Evolutionary conservation across 2,888 invertebrate genomes (phyloP), one percentile per base, ranked within the genome.

Genomic region (Synergus japonicus): DNA sequence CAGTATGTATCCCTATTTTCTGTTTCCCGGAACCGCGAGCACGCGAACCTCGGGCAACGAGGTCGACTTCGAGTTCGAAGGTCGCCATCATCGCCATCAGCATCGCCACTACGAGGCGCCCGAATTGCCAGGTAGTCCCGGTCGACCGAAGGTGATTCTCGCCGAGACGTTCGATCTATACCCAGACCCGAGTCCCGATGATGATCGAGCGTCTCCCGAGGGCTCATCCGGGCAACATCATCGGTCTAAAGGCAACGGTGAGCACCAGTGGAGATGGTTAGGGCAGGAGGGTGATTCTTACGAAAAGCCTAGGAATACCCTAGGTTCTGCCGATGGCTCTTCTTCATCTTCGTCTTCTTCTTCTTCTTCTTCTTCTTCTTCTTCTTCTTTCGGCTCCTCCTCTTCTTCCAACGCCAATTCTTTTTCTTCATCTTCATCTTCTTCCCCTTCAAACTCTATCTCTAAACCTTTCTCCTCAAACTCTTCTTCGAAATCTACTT

Each of bases 1-100:
- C 89, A 93, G 93, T 91, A 92, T 92, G 88, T 93, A 93, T 89
- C 94, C 94, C 84, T 94, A 94, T 91, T 94, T 94, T 93, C 93
- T 95, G 87, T 94, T 94, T 91, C 94, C 95, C 87, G 93, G 93
- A 91, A 84, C 93, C 92, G 89, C 93, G 91, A 90, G 92, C 92
- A 81, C 92, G 92, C 86, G 88, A 86, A 88, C 88, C 85, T 83
- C 87, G 88, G 85, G 83, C 80, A 81, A 88, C 87, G 90, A 89
- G 80, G 86, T 87, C 83, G 89, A 89, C 82, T 86, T 84, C 80
- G 88, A 88, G 58, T 76, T 83, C 64, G 84, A 83, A 77, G 84
- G 85, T 64, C 66, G 83, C 79, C 85, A 80, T 78, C 82, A 82
- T 83, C 87, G 85, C 60, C 83, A 85, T 76, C 85, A 87, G 81